Evolutionary conservation across 2,888 invertebrate genomes (phyloP), one percentile per base, ranked within the genome.

Genomic region (Hydraecia micacea): DNA sequence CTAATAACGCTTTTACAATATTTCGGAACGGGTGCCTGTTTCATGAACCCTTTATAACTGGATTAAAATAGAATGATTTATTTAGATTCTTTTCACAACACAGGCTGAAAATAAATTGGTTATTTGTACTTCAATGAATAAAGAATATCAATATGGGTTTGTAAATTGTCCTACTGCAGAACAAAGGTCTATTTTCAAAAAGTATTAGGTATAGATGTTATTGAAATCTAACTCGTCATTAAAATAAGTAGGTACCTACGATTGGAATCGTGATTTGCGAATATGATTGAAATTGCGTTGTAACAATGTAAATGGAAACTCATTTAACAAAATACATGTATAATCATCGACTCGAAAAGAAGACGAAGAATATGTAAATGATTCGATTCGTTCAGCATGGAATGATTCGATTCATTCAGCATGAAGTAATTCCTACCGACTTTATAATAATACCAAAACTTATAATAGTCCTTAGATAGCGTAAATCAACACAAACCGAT

Each of bases 1-100:
- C 3, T 65, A 21, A 32, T 32, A 42, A 73, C 36, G n/a, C 74
- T 73, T 73, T 81, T 15, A 55, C 32, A 73, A 65, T 79, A 36
- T 49, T 58, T 58, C 15, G n/a, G 42, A 79, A 49, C 0, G 46
- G 6, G n/a, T 32, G 15, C 15, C 39, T 49, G 73, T 73, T 49
- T 55, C 21, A 13, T 74, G 39, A 66, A 66, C 49, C 81, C 58
- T 81, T 58, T 39, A 11, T 42, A 73, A 58, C 6, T 3, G 32
- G 39, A 66, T 81, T 66, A 49, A 81, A 81, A 79, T 73, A 28
- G 1, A 25, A 49, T 73, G 3, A 73, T 73, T 73, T 58, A 42
- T 73, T 8, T 58, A 21, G n/a, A 65, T 65, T 36, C 1, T 32
- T 46, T 55, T 39, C 63, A 62, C 4, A 32, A 72, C 25, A 25